A percentile compares a stretch with the other conserved stretches of the same genome.
These are phyloP conservation scores for Channallabes apus DNA, from an alignment of 2,797 vertebrate genomes.

Conservation along the genomic window DNA sequence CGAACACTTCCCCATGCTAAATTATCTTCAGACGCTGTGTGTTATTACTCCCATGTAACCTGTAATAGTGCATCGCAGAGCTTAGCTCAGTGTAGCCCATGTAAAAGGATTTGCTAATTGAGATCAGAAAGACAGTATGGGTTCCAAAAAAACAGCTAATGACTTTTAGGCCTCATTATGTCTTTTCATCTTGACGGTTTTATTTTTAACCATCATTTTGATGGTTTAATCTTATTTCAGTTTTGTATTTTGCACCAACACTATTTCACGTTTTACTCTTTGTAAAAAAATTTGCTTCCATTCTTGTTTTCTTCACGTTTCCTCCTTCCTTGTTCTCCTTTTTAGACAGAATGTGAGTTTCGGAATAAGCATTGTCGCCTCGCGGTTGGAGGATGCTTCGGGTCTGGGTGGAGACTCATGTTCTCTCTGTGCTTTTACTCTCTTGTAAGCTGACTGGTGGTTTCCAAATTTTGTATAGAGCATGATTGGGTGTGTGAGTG, in stretches of 20 bases:
- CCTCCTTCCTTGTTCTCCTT: no score
- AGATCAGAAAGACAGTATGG: background rate
- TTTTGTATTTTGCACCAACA: background rate
- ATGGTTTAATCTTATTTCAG: background rate
- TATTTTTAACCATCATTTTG: no score
- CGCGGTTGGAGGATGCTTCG: no score
- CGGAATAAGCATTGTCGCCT: no score
- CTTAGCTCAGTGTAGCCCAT: background rate
- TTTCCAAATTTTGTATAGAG: no score
- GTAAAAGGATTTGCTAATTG: background rate
- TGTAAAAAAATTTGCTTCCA: no score
- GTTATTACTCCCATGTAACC: background rate
- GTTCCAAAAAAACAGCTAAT: background rate
- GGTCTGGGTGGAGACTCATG: no score
- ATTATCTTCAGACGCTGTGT: background rate
- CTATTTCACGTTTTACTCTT: background rate
- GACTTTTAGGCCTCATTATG: background rate
- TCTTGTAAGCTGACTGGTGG: no score
- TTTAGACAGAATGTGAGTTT: no score
- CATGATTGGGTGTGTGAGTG: no score
- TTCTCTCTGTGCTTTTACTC: no score
- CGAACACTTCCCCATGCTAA: constrained; percentile 7
- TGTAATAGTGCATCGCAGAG: background rate
- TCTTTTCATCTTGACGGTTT: background rate
- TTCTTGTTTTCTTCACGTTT: background rate